Evolutionary conservation across 1,140 invertebrate species (phyloP).

Genomic region (Archegozetes longisetosus): DNA sequence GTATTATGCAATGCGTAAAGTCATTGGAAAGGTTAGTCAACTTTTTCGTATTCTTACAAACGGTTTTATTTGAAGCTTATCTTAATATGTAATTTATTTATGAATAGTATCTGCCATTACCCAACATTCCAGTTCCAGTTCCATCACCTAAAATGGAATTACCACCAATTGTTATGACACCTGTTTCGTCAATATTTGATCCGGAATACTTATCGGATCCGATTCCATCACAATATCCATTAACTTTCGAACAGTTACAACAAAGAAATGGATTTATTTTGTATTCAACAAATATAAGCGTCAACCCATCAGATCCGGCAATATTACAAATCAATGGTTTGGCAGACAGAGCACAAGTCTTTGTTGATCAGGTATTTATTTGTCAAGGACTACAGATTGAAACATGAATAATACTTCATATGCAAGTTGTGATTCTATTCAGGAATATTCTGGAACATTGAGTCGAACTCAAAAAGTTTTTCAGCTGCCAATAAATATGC

Average conservation of each 20-base stretch:
- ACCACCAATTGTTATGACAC: constrained; percentile 2
- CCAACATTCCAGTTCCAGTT: not conserved
- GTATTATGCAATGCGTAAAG: constrained; percentile 30
- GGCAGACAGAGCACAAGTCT: constrained; percentile 18
- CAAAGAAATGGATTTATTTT: constrained; percentile 22
- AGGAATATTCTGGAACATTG: constrained; percentile 14
- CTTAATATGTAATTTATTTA: not conserved
- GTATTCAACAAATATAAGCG: constrained; percentile 20
- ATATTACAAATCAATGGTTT: constrained; percentile 16
- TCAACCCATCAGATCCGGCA: constrained; percentile 13
- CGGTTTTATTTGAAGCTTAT: not conserved
- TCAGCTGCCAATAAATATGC: constrained; percentile 1
- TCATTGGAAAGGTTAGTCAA: constrained; percentile 26
- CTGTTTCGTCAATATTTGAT: not conserved
- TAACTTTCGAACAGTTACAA: constrained; percentile 21
- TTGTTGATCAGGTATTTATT: constrained; percentile 14
- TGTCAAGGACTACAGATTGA: not conserved
- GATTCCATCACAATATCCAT: constrained; percentile 10
- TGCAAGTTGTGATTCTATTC: not conserved
- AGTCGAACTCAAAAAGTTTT: constrained; percentile 3
- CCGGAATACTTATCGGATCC: not conserved
- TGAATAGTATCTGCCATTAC: constrained; percentile 8
- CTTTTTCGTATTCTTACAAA: not conserved
- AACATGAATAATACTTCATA: too few relatives aligned
- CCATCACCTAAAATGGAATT: not conserved